Percentiles rank a stretch among this genome's conserved stretches.
phyloP scores from a whole-genome alignment of 2,113 vertebrate genomes.

The Seriola aureovittata region DNA sequence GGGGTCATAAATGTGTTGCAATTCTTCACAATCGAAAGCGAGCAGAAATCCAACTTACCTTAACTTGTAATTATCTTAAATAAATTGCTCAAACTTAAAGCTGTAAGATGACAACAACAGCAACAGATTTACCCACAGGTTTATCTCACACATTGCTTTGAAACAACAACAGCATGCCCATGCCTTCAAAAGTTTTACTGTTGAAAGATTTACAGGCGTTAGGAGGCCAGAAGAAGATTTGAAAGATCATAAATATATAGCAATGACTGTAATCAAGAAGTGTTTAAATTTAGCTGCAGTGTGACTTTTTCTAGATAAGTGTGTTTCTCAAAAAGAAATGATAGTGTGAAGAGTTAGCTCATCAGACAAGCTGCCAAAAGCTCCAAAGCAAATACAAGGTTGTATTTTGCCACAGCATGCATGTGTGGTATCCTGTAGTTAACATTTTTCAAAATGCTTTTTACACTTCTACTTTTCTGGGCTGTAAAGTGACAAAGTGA shows the following conservation, averaged over 20 bases:
- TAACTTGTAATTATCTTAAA: too few relatives aligned
- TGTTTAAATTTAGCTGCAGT: neutral
- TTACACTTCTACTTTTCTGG: neutral
- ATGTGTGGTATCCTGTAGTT: neutral
- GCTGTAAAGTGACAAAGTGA: neutral
- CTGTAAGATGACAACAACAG: neutral
- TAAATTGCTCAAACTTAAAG: too few relatives aligned
- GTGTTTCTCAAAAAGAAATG: neutral
- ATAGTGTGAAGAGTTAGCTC: neutral
- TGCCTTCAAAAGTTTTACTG: neutral
- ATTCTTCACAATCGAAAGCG: neutral
- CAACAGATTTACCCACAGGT: too few relatives aligned
- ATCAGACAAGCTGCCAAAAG: slow-evolving; percentile 8
- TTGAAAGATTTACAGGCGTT: neutral
- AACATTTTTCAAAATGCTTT: neutral
- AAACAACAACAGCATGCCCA: neutral
- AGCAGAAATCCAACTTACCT: neutral
- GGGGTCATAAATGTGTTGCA: neutral
- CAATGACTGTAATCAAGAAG: neutral
- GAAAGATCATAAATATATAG: neutral
- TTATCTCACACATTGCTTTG: neutral
- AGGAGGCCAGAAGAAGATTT: neutral
- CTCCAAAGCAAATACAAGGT: neutral
- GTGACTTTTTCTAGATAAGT: neutral
- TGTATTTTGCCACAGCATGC: neutral